Conservation (phyloP, 2,797 vertebrate genomes). For the Tachyglossus aculeatus region DNA sequence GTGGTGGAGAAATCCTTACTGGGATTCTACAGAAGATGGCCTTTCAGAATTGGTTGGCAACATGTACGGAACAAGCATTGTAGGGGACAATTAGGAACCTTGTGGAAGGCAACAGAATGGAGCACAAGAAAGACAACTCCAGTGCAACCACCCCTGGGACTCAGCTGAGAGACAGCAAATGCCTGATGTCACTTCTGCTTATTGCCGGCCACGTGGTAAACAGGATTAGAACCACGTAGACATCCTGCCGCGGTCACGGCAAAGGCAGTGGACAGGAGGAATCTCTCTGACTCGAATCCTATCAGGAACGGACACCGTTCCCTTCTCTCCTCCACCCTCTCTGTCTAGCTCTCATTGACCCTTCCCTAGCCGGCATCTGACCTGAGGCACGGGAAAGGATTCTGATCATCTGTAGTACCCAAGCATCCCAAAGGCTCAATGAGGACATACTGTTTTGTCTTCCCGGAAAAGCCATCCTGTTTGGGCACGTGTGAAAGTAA, state of each 20-base stretch:
- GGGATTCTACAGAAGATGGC: no score
- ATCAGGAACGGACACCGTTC: not conserved
- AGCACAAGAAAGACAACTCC: constrained; percentile 2
- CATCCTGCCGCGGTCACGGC: not conserved
- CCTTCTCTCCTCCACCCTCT: not conserved
- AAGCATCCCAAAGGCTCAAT: not conserved
- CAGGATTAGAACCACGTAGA: not conserved
- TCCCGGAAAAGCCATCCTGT: constrained; percentile 97
- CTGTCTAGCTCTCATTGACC: not conserved
- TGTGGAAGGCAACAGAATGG: no score
- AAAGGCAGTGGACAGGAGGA: not conserved
- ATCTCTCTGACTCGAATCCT: not conserved
- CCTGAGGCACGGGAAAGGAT: no score
- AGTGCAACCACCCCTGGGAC: not conserved
- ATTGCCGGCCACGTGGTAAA: not conserved
- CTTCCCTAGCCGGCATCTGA: no score
- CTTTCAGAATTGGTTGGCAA: no score
- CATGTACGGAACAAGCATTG: no score
- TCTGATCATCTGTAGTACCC: not conserved
- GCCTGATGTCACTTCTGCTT: not conserved
- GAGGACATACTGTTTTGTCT: constrained; percentile 90
- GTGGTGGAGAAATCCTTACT: no score
- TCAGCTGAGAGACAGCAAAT: not conserved
- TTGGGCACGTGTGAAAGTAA: constrained; percentile 94
- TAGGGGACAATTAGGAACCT: no score